Conservation (phyloP, 2,888 invertebrate species). For the Parapristionchus giblindavisi region DNA sequence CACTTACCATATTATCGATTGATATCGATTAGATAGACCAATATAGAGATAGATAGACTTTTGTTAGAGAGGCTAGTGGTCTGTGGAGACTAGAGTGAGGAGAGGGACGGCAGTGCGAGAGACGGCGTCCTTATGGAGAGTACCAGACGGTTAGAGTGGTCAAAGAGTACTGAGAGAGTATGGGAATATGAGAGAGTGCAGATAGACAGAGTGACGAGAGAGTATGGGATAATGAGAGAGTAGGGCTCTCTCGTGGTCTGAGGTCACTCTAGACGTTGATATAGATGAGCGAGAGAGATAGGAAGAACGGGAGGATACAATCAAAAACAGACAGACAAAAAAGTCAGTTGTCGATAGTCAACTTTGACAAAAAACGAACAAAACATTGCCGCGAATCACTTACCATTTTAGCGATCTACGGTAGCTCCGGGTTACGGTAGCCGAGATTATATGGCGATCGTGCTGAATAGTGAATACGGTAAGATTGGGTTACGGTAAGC, state of each 20-base stretch:
- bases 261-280: too few relatives aligned
- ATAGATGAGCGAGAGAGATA: too few relatives aligned
- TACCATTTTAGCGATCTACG: neutral
- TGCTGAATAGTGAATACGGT: neutral
- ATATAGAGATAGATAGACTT: too few relatives aligned
- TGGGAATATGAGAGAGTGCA: slow-evolving; percentile 14
- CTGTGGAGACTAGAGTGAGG: neutral
- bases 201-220: neutral
- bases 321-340: neutral
- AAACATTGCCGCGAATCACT: neutral
- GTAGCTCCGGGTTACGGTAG: neutral
- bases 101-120: neutral
- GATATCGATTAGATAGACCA: too few relatives aligned
- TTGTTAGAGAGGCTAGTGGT: too few relatives aligned
- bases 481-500: neutral
- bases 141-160: neutral
- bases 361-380: neutral
- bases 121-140: slow-evolving; percentile 32
- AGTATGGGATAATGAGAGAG: neutral
- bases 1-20: too few relatives aligned
- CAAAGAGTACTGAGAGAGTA: slow-evolving; percentile 3
- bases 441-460: too few relatives aligned
- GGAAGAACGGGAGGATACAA: neutral
- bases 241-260: neutral
- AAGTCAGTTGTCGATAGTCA: neutral